Evolutionary conservation across 1,140 invertebrate genomes (phyloP).

Genomic region (Drosophila nasuta): DNA sequence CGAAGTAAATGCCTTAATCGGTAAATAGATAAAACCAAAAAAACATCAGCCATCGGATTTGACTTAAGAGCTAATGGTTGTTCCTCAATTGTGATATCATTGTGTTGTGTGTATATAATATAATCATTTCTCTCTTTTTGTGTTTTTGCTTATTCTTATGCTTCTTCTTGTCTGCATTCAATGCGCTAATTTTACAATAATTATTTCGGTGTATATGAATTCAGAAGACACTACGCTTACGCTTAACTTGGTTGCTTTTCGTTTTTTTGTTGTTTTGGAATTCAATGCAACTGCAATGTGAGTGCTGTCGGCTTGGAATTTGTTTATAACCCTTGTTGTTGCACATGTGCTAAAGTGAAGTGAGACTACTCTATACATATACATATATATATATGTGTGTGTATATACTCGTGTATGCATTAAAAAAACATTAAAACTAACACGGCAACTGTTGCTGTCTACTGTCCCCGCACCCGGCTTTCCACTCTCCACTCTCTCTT

Average conservation of each 20-base stretch:
- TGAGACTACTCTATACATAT: constrained; percentile 38
- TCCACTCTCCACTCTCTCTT: neutral
- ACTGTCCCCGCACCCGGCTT: neutral
- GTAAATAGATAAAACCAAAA: constrained; percentile 19
- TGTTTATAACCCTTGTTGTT: constrained; percentile 52
- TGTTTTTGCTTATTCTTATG: constrained; percentile 7
- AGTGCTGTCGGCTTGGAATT: constrained; percentile 59
- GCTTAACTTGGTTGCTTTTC: constrained; percentile 33
- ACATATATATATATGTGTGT: constrained; percentile 26
- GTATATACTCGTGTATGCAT: constrained; percentile 16
- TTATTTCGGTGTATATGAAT: constrained; percentile 26
- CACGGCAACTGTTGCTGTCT: constrained; percentile 1
- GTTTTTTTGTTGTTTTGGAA: constrained; percentile 30
- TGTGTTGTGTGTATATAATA: constrained; percentile 12
- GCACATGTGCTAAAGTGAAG: constrained; percentile 50
- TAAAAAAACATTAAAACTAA: constrained; percentile 54
- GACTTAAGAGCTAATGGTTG: constrained; percentile 43
- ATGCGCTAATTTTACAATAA: constrained; percentile 31
- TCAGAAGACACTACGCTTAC: constrained; percentile 60
- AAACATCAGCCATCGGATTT: constrained; percentile 12
- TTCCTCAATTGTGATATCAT: constrained; percentile 45
- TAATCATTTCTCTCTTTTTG: too few relatives aligned
- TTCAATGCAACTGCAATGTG: constrained; percentile 46
- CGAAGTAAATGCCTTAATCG: constrained; percentile 29
- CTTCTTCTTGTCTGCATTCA: constrained; percentile 24